phyloP scores from a whole-genome alignment of 2,888 invertebrate species.

The Balanococcus diminutus region DNA sequence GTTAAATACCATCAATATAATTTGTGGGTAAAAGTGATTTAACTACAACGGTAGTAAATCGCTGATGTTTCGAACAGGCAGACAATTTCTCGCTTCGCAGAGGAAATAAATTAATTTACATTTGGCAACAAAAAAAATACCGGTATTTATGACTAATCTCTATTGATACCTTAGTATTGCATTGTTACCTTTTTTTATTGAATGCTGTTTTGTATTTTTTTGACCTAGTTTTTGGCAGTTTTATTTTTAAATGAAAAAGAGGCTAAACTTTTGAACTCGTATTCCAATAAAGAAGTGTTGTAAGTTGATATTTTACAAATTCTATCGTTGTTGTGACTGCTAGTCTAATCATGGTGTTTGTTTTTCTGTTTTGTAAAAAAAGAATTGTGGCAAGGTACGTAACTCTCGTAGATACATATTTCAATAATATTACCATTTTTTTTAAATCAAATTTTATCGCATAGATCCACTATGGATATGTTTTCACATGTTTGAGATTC shows the following conservation, averaged over 20 bases:
- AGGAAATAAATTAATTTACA: neutral
- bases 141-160: neutral
- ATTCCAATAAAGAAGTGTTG: neutral
- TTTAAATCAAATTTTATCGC: neutral
- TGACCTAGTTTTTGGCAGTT: neutral
- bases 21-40: neutral
- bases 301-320: neutral
- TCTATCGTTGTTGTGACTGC: too few relatives aligned
- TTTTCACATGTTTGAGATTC: neutral
- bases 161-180: neutral
- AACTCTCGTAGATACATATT: neutral
- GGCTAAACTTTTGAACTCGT: neutral
- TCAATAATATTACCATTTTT: neutral
- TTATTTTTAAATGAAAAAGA: too few relatives aligned
- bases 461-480: neutral
- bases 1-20: neutral
- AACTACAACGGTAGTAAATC: neutral
- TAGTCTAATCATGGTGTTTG: neutral
- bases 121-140: neutral
- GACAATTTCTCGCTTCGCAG: neutral
- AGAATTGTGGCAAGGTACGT: neutral
- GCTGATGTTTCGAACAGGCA: neutral
- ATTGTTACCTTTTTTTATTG: neutral
- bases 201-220: too few relatives aligned
- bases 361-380: neutral